These are phyloP conservation scores for Orthosia gracilis DNA, from an alignment of 2,888 invertebrate species.

Conservation along the genomic window DNA sequence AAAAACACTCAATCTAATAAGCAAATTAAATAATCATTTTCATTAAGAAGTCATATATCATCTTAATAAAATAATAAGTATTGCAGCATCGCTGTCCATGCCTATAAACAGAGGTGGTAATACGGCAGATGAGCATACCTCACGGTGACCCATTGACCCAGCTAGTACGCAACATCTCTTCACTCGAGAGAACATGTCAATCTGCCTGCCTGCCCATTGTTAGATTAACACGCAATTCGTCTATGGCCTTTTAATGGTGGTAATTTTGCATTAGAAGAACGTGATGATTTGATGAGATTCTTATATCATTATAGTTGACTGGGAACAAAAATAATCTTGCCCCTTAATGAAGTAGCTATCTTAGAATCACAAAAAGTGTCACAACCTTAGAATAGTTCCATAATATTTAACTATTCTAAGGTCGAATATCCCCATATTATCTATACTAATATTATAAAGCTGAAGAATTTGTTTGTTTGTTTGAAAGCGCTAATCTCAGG, in stretches of 20 bases:
- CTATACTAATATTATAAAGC: no score
- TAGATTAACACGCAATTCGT: constrained; percentile 37
- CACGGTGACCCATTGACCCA: constrained; percentile 54
- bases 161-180: constrained; percentile 36
- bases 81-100: constrained; percentile 18
- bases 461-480: no score
- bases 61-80: not conserved
- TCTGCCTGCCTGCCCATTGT: constrained; percentile 31
- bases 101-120: constrained; percentile 2
- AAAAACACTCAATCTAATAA: no score
- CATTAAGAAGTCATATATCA: not conserved
- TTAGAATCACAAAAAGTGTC: not conserved
- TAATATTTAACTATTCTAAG: no score
- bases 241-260: constrained; percentile 32
- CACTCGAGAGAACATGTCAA: constrained; percentile 20
- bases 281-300: constrained; percentile 5
- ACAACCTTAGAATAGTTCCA: not conserved
- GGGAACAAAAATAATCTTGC: not conserved
- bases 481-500: no score
- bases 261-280: constrained; percentile 16
- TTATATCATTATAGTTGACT: constrained; percentile 6
- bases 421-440: no score
- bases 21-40: not conserved
- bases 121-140: constrained; percentile 21
- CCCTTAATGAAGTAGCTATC: not conserved